A percentile compares a stretch with the other conserved stretches of the same genome.
Conservation (phyloP, 2,888 invertebrate genomes). For the Patella pellucida region DNA sequence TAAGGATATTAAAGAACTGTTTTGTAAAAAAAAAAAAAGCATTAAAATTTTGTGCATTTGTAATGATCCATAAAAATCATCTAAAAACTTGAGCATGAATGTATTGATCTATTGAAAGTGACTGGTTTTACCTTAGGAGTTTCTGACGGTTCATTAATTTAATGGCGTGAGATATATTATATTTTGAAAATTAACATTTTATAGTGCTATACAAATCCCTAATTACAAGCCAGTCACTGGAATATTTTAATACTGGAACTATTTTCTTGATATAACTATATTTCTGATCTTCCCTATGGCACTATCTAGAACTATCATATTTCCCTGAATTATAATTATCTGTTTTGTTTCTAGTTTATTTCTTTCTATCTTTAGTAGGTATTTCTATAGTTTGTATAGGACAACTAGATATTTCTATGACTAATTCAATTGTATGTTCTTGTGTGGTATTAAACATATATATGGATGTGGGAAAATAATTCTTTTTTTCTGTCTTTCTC, state of each 20-base stretch:
- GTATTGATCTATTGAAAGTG: too few species aligned
- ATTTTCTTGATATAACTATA: too few species aligned
- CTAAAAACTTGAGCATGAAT: too few species aligned
- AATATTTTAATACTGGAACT: too few species aligned
- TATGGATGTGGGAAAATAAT: constrained; percentile 42
- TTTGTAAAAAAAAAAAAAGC: constrained; percentile 24
- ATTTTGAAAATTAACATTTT: too few species aligned
- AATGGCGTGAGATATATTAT: too few species aligned
- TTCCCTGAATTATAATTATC: neutral
- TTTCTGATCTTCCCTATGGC: constrained; percentile 11
- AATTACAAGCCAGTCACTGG: too few species aligned
- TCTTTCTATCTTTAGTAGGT: constrained; percentile 4
- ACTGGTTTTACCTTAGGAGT: too few species aligned
- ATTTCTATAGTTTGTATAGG: constrained; percentile 5
- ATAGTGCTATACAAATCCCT: too few species aligned
- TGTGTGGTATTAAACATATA: constrained; percentile 22
- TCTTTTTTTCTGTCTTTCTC: constrained; percentile 32
- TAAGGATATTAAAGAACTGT: constrained; percentile 26
- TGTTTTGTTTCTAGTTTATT: constrained; percentile 7
- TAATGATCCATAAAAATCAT: too few species aligned
- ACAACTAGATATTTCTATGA: constrained; percentile 20
- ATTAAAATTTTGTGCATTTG: neutral
- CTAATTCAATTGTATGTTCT: constrained; percentile 25
- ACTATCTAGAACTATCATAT: constrained; percentile 2
- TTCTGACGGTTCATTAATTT: too few species aligned